Evolutionary conservation across 2,113 vertebrate species (phyloP).

Genomic region (Spilogale gracilis): DNA sequence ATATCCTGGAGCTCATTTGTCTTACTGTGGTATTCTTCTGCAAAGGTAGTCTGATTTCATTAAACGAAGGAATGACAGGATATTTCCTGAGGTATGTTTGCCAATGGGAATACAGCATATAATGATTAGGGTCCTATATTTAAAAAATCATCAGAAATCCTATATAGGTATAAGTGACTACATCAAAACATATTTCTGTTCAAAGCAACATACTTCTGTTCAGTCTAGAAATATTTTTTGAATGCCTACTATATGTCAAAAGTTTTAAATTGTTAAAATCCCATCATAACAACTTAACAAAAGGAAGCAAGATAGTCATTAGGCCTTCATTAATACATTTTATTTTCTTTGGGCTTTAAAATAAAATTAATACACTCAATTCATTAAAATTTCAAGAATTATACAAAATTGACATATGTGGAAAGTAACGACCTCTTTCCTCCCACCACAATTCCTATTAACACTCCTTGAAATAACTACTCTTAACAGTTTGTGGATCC

Average conservation of each 20-base stretch:
- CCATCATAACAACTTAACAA: background rate
- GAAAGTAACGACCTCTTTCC: background rate
- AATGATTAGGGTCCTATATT: background rate
- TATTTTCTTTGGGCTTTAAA: background rate
- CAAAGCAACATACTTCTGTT: background rate
- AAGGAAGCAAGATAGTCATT: background rate
- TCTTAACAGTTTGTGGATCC: background rate
- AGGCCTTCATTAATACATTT: background rate
- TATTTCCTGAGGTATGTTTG: background rate
- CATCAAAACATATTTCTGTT: background rate
- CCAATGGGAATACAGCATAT: background rate
- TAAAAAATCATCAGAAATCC: background rate
- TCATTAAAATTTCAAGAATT: slow-evolving; percentile 1
- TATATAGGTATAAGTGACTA: background rate
- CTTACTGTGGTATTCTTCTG: background rate
- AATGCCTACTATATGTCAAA: background rate
- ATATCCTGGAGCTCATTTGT: background rate
- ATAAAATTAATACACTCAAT: background rate
- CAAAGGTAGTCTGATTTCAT: background rate
- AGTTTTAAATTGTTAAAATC: background rate
- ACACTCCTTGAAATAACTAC: background rate
- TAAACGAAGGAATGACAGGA: background rate
- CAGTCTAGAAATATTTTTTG: background rate
- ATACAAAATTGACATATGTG: background rate
- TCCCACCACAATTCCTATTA: background rate